phyloP scores from a whole-genome alignment of 2,888 invertebrate genomes.

The Lomographa bimaculata region DNA sequence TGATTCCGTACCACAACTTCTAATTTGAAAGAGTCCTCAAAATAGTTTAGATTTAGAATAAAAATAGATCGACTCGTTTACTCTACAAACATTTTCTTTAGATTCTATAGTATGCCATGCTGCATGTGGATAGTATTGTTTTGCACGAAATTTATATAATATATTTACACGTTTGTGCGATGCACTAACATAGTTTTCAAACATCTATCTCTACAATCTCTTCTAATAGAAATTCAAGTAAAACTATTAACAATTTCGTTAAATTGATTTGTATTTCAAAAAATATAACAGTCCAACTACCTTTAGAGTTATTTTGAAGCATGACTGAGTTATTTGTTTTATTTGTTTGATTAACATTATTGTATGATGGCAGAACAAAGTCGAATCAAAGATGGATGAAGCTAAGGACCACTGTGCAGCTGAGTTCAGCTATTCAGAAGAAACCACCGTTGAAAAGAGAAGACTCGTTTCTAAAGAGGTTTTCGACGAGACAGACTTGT shows the following conservation, averaged over 20 bases:
- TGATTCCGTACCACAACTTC: conserved; percentile 30
- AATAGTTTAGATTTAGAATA: conserved; percentile 60
- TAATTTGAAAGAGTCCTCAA: conserved; percentile 18
- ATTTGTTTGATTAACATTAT: conserved; percentile 33
- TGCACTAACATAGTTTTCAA: conserved; percentile 39
- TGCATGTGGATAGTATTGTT: conserved; percentile 70
- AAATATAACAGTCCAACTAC: too few relatives aligned
- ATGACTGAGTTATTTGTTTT: conserved; percentile 55
- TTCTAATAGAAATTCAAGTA: conserved; percentile 21
- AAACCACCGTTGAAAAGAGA: conserved; percentile 95
- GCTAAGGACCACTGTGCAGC: conserved; percentile 95
- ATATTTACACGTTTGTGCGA: conserved; percentile 47
- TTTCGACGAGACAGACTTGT: conserved; percentile 95
- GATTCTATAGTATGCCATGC: conserved; percentile 68
- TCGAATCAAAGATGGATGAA: conserved; percentile 99
- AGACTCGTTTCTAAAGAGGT: conserved; percentile 96
- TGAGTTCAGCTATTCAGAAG: conserved; percentile 94
- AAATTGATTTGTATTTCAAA: too few relatives aligned
- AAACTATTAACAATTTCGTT: too few relatives aligned
- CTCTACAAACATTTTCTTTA: conserved; percentile 61
- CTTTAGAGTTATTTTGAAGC: conserved; percentile 53
- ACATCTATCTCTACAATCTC: conserved; percentile 25
- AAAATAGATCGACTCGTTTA: conserved; percentile 59
- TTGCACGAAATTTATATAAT: conserved; percentile 66
- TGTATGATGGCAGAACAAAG: conserved; percentile 88